Evolutionary conservation across 2,888 invertebrate genomes (phyloP).

Genomic region (Malthinus seriepunctatus): DNA sequence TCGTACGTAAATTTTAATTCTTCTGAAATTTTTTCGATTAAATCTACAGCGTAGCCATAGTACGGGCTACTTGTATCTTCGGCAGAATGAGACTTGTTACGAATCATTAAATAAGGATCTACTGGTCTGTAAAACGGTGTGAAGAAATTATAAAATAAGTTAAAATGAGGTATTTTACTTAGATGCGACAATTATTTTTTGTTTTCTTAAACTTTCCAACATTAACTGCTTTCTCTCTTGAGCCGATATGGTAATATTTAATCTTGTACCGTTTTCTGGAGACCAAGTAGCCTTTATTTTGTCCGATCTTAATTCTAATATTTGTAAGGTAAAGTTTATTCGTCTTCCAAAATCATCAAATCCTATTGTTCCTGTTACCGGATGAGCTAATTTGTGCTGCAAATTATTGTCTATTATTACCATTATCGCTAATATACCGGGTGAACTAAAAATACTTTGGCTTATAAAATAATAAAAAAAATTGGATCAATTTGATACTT

Average conservation of each 20-base stretch:
- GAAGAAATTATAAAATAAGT: background rate
- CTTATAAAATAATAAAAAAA: too few relatives aligned
- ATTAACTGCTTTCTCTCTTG: conserved; percentile 53
- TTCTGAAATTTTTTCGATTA: conserved; percentile 77
- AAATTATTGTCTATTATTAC: too few relatives aligned
- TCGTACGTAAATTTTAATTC: conserved; percentile 63
- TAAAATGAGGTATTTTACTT: conserved; percentile 36
- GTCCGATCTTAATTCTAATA: conserved; percentile 64
- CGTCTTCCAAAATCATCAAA: conserved; percentile 72
- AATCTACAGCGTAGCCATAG: conserved; percentile 90
- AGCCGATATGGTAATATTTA: conserved; percentile 29
- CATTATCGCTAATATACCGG: too few relatives aligned
- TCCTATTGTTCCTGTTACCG: conserved; percentile 66
- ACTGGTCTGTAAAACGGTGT: conserved; percentile 60
- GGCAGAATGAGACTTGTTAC: conserved; percentile 59
- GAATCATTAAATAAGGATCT: conserved; percentile 70
- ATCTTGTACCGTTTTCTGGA: conserved; percentile 31
- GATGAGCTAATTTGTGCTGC: conserved; percentile 44
- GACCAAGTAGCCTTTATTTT: conserved; percentile 59
- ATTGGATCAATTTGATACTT: too few relatives aligned
- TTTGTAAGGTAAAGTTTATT: conserved; percentile 62
- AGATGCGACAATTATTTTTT: conserved; percentile 56
- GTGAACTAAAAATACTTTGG: too few relatives aligned
- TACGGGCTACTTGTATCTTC: conserved; percentile 73
- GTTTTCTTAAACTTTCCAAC: conserved; percentile 57